Percentiles rank a stretch among this genome's conserved stretches.
phyloP scores from a whole-genome alignment of 1,140 invertebrate species.

The Teleopsis dalmanni region DNA sequence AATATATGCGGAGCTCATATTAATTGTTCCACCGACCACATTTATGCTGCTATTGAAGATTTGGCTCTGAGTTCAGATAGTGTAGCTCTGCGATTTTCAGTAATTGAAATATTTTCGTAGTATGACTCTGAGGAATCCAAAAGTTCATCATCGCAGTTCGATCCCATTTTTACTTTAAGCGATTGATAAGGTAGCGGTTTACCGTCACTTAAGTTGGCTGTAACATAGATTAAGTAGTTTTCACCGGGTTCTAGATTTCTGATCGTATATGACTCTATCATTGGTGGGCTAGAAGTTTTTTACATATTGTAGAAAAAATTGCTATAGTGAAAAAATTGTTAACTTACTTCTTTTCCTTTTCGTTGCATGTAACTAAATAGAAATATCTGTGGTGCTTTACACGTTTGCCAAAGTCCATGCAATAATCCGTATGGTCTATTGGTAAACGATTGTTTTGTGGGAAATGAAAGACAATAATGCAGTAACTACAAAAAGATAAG shows the following conservation, averaged over 20 bases:
- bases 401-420: slow-evolving; percentile 36
- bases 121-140: slow-evolving; percentile 29
- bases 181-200: slow-evolving; percentile 37
- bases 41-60: too few species aligned
- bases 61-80: too few species aligned
- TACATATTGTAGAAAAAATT: neutral
- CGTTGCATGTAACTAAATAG: slow-evolving; percentile 30
- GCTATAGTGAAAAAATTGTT: neutral
- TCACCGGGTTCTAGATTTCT: slow-evolving; percentile 32
- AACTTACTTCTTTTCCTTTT: slow-evolving; percentile 27
- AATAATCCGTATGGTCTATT: slow-evolving; percentile 37
- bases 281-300: slow-evolving; percentile 6
- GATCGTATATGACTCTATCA: slow-evolving; percentile 34
- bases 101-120: slow-evolving; percentile 28
- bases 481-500: too few species aligned
- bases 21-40: too few species aligned
- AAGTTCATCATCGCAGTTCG: slow-evolving; percentile 25
- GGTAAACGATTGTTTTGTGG: slow-evolving; percentile 35
- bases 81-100: too few species aligned
- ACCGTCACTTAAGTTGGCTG: slow-evolving; percentile 35
- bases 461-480: slow-evolving; percentile 40
- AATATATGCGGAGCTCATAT: too few species aligned
- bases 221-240: slow-evolving; percentile 38
- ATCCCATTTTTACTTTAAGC: slow-evolving; percentile 30
- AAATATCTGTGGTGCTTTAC: slow-evolving; percentile 32